Evolutionary conservation across 2,797 vertebrate species (phyloP).

Genomic region (Siniperca scherzeri): DNA sequence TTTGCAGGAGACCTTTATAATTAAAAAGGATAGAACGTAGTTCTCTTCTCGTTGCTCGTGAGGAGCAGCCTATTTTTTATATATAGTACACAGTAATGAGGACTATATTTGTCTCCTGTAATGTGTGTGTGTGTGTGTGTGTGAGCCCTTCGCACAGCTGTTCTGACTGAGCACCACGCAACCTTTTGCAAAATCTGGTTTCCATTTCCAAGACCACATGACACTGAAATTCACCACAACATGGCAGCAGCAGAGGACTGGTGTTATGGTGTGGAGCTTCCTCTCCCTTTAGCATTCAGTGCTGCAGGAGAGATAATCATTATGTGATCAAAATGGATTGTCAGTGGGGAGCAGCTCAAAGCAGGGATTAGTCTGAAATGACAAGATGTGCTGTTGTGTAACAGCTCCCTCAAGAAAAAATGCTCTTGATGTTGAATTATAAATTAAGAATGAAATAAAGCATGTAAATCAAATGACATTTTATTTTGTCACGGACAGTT

Average conservation of each 20-base stretch:
- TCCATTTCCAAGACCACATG: conserved; percentile 10
- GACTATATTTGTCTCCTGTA: neutral
- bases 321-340: conserved; percentile 27
- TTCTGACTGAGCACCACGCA: neutral
- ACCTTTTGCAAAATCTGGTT: conserved; percentile 15
- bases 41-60: too few species aligned
- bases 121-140: neutral
- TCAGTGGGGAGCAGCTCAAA: conserved; percentile 11
- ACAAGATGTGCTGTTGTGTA: neutral
- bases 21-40: too few species aligned
- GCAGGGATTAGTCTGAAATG: conserved; percentile 31
- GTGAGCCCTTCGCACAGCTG: neutral
- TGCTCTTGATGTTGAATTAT: neutral
- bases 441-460: conserved; percentile 17
- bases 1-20: too few species aligned
- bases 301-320: conserved; percentile 8
- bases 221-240: neutral
- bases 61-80: too few species aligned
- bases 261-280: neutral
- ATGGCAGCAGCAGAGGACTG: neutral
- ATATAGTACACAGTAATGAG: neutral
- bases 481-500: neutral
- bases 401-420: neutral
- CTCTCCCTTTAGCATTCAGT: neutral
- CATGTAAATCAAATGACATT: neutral